Base-by-base conservation (phyloP, 2,888 invertebrate species). In the Eupithecia subumbrata region DNA sequence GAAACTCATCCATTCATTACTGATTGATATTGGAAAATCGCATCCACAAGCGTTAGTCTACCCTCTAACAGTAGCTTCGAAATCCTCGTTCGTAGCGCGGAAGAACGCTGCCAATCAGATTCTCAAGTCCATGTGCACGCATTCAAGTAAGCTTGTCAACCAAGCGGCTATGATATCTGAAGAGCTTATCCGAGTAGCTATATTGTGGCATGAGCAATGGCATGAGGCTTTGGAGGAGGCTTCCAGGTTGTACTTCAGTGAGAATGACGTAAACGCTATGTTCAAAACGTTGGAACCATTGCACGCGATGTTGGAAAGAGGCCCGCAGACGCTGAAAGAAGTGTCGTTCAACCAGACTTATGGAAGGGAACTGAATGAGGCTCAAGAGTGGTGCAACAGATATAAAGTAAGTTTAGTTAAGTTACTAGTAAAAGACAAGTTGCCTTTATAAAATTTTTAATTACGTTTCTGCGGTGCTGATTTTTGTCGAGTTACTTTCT, bases 201-300 rank as follows among this genome's bases (percentile, higher is more conserved):
- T 99, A 81, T 94, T 99, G 25, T 99, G 99, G 99, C 99, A 99
- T 87, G 99, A 99, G 90, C 97, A 99, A 86, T 99, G 99, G 99
- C 99, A 99, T 88, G 99, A 99, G 90, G 99, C 99, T 0, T 92
- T 99, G 30, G 98, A 98, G 85, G 99, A 99, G 89, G 99, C 99
- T 0, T 98, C 98, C 8, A 88, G 97, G 80, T 93, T 99, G 14
- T 99, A 99, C 90, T 99, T 99, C 90, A 99, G 99, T 4, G 99
- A 99, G 89, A 96, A 97, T 77, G 99, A 99, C 88, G 97, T 99
- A 0, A 97, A 97, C 78, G 99, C 98, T 11, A 99, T 99, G 99
- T 97, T 99, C 87, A 97, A 98, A 81, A 98, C 98, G 0, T 92
- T 99, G 76, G 99, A 99, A 85, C 99, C 99, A 0, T 90, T 99